These are phyloP conservation scores for Brachyhypopomus gauderio DNA, from an alignment of 2,113 vertebrate species.

Conservation along the genomic window DNA sequence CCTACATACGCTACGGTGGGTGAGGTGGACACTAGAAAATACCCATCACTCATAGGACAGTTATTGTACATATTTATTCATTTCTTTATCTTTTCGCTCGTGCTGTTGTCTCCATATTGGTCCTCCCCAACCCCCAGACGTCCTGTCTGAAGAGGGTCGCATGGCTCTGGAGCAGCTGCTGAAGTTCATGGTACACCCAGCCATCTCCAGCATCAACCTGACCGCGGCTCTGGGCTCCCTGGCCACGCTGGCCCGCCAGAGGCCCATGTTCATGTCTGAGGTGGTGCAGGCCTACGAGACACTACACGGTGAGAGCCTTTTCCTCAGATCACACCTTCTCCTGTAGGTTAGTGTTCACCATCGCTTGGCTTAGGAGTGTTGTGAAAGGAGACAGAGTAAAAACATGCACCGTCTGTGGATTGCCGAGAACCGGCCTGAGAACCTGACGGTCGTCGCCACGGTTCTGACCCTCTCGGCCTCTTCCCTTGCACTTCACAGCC, in stretches of 20 bases:
- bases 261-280: constrained; percentile 96
- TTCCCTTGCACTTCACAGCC: constrained; percentile 67
- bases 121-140: constrained; percentile 63
- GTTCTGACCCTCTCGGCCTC: background rate
- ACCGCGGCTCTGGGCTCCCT: constrained; percentile 89
- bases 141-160: constrained; percentile 86
- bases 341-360: too few species aligned
- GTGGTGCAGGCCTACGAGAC: constrained; percentile 95
- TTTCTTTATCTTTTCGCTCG: background rate
- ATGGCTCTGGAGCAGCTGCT: constrained; percentile 88
- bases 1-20: constrained; percentile 87
- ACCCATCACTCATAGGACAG: too few species aligned
- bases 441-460: background rate
- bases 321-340: too few species aligned
- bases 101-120: background rate
- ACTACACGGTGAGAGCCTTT: constrained; percentile 84
- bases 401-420: too few species aligned
- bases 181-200: constrained; percentile 95
- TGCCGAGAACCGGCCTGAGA: too few species aligned
- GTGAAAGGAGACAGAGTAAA: too few species aligned
- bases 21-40: background rate
- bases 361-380: too few species aligned
- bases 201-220: constrained; percentile 96
- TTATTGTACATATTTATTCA: background rate
- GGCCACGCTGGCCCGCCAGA: constrained; percentile 88